phyloP scores from a whole-genome alignment of 2,113 vertebrate genomes.

The Uropsilus gracilis region DNA sequence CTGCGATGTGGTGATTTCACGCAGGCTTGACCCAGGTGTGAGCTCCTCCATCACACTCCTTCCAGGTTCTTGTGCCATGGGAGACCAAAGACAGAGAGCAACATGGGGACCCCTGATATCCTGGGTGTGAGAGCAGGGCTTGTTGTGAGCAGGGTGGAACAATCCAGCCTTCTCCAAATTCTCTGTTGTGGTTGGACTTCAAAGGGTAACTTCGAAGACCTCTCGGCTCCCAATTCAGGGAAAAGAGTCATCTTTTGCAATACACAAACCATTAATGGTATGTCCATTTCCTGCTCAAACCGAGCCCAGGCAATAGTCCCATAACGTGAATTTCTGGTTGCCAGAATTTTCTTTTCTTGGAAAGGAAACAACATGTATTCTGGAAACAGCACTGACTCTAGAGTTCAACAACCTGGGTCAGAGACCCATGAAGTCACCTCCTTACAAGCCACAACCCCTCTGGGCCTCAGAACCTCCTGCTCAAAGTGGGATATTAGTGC shows the following conservation, averaged over 20 bases:
- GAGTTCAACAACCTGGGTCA: not conserved
- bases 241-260: not conserved
- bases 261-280: accelerated
- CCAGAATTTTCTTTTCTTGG: not conserved
- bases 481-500: not conserved
- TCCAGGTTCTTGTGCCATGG: not conserved
- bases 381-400: not conserved
- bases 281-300: not conserved
- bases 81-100: not conserved
- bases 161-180: accelerated
- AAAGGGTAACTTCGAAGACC: not conserved
- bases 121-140: not conserved
- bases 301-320: not conserved
- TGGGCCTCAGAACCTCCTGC: not conserved
- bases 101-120: not conserved
- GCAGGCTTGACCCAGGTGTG: not conserved
- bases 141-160: not conserved
- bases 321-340: not conserved
- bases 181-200: not conserved
- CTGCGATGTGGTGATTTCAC: not conserved
- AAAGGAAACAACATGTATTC: not conserved
- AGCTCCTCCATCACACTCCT: not conserved
- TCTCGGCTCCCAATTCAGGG: not conserved
- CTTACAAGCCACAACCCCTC: not conserved
- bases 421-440: not conserved